Base-by-base conservation (phyloP, 1,140 invertebrate species). In the Drosophila hydei region DNA sequence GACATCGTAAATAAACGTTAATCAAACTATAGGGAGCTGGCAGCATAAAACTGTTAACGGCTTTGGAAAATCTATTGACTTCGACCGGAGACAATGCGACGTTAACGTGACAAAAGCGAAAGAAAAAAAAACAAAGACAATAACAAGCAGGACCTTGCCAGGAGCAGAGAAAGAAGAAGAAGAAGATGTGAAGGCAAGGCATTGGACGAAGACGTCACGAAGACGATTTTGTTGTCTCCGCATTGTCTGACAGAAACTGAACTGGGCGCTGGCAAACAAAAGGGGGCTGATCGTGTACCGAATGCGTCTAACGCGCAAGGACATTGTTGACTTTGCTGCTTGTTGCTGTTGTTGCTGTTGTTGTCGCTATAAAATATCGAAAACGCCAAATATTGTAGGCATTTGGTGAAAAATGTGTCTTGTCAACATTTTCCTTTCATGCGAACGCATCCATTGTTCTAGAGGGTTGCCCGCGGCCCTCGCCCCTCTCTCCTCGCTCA, bases 251-350 rank as follows among this genome's bases (percentile, higher is more conserved):
- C 23, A 14, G 19, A 33, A 55, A 62, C 55, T 65, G n/a, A 55
- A 62, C 61, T 65, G 68, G 68, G 62, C 65, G 56, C 64, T 55
- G 59, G 30, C 62, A 78, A 75, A 42, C 76, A 75, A 75, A 79
- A 76, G 73, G 69, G 76, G 76, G 76, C 76, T 79, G 76, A 79
- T 79, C 76, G 59, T 79, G 76, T 79, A 67, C 65, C 58, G 50
- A 52, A 50, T 23, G 40, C 54, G 50, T 36, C 50, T 36, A 62
- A 45, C 23, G 58, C 63, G 40, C 60, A 69, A 73, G 58, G 65
- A 69, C 65, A 62, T 61, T 73, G 65, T 73, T 73, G 71, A 73
- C 71, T 73, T 56, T 73, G 19, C 16, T 18, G 47, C 12, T 38
- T n/a, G 14, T 25, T 36, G n/a, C 23, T 50, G 36, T 4, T 51